Base-by-base conservation (phyloP, 1,140 invertebrate genomes). In the Drosophila albomicans region DNA sequence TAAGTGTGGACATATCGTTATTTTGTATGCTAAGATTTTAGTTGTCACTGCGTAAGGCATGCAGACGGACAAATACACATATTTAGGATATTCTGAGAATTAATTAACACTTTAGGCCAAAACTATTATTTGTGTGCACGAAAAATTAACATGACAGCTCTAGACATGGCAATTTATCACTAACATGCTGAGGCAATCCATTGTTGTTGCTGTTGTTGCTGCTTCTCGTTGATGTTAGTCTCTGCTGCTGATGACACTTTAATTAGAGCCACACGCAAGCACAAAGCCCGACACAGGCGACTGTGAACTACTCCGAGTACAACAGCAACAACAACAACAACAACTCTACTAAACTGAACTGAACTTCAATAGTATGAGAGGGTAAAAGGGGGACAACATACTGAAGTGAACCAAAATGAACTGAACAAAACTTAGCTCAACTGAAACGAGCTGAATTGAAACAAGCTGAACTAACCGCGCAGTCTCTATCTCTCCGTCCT, bases 191-290 rank as follows among this genome's bases (percentile, higher is more conserved):
- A 58, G 67, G 32, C 74, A 78, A 80, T 70, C 76, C 66, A 66
- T 68, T 64, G 58, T 38, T 67, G 35, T 46, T 56, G 63, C 48
- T 67, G 35, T 46, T 56, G 63, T 52, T 43, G 56, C 10, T 49
- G 30, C 30, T 35, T 52, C 20, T 58, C 38, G 30, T 6, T 59
- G 65, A 48, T 74, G 75, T 32, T 72, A 49, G 41, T 67, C 68
- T 78, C 74, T 82, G 79, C 79, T 88, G 85, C 61, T 88, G 84
- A 88, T 88, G 84, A 88, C 85, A 88, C 84, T 88, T 88, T 88
- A 89, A 88, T 89, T 88, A 89, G 81, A 90, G 81, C 87, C 86
- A 90, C 85, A 89, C 86, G 86, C 86, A 89, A 87, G 79, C 86
- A 85, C 73, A 88, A 79, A 82, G 63, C 66, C 75, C 16, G 15